Evolutionary conservation across 2,797 vertebrate genomes (phyloP).

Genomic region (Mus spretus): DNA sequence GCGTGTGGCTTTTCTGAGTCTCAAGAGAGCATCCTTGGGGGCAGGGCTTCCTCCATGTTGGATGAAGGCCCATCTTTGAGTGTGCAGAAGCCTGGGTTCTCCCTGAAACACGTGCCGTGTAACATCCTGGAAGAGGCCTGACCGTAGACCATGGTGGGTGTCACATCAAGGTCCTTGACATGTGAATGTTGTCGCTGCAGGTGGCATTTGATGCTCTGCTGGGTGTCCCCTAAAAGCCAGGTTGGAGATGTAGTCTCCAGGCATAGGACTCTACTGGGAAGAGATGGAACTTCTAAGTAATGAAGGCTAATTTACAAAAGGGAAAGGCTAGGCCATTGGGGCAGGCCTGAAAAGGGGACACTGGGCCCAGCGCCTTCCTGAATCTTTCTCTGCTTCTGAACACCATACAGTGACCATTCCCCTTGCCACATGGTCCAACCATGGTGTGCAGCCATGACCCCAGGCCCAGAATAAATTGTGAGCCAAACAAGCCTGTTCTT

Average conservation of each 20-base stretch:
- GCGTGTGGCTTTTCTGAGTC: accelerated
- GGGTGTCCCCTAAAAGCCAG: background rate
- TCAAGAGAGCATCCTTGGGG: accelerated
- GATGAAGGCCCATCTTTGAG: accelerated
- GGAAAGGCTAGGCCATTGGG: background rate
- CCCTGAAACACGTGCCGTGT: background rate
- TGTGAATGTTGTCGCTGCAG: background rate
- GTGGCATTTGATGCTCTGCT: background rate
- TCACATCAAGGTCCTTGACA: accelerated
- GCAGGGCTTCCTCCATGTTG: accelerated
- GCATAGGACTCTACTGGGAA: background rate
- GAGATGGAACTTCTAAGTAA: background rate
- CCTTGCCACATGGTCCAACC: background rate
- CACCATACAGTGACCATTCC: background rate
- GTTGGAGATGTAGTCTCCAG: background rate
- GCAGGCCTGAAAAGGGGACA: too few species aligned
- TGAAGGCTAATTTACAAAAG: background rate
- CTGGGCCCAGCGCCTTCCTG: background rate
- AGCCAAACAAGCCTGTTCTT: background rate
- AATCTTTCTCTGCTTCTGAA: background rate
- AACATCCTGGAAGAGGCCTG: background rate
- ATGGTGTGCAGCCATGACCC: background rate
- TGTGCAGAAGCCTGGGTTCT: background rate
- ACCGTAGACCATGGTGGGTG: background rate
- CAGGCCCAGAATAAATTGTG: background rate